Percentiles rank a stretch among this genome's conserved stretches.
Conservation (phyloP, 1,140 invertebrate genomes). For the Drosophila murphyi region DNA sequence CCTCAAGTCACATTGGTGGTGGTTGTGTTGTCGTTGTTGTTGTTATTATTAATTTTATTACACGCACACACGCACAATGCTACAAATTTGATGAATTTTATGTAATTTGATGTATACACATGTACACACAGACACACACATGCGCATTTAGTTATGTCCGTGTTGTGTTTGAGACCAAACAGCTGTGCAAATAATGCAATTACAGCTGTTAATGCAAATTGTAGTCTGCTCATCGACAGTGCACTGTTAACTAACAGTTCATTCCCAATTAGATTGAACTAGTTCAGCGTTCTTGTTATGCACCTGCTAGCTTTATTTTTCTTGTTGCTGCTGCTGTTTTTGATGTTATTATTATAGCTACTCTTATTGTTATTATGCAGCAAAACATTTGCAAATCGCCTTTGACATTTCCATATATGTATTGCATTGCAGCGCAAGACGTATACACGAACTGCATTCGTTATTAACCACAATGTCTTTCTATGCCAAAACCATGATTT, state of each 20-base stretch:
- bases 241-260: conserved; percentile 36
- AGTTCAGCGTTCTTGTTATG: conserved; percentile 32
- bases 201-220: conserved; percentile 52
- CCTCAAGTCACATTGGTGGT: conserved; percentile 1
- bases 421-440: neutral
- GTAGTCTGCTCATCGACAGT: conserved; percentile 2
- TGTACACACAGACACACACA: neutral
- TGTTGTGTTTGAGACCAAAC: conserved; percentile 23
- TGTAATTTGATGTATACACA: conserved; percentile 27
- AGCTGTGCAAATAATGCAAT: conserved; percentile 51
- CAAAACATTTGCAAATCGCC: conserved; percentile 14
- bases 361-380: conserved; percentile 37
- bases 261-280: conserved; percentile 38
- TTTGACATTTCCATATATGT: neutral
- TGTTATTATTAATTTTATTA: neutral
- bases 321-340: neutral
- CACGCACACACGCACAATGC: conserved; percentile 1
- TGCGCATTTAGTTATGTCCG: neutral
- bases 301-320: conserved; percentile 33
- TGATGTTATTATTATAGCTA: neutral
- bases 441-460: no score
- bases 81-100: conserved; percentile 38
- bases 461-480: neutral
- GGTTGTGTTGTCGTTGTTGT: conserved; percentile 1
- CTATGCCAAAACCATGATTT: conserved; percentile 8